Evolutionary conservation across 2,113 vertebrate genomes (phyloP).

Genomic region (Pseudonaja textilis): DNA sequence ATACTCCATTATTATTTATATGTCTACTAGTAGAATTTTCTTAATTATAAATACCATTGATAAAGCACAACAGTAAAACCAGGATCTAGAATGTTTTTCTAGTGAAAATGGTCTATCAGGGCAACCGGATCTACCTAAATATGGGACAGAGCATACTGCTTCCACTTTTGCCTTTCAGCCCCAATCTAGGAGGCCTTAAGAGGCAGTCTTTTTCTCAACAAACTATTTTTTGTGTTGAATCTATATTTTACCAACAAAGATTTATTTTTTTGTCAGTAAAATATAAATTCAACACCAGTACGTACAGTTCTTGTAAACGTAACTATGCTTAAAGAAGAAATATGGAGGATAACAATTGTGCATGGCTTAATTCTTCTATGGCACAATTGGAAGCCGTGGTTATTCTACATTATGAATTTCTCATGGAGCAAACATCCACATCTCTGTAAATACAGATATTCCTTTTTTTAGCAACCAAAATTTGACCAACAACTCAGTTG

Average conservation of each 20-base stretch:
- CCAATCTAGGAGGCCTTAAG: too few species aligned
- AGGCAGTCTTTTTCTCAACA: too few species aligned
- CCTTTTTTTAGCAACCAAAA: neutral
- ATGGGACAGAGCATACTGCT: too few species aligned
- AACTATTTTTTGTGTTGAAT: too few species aligned
- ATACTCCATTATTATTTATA: neutral
- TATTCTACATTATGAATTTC: neutral
- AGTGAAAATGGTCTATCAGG: too few species aligned
- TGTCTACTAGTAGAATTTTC: neutral
- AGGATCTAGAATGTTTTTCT: neutral
- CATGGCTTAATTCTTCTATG: neutral
- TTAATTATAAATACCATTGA: neutral
- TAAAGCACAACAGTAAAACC: neutral
- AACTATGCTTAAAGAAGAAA: neutral
- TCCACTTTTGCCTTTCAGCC: too few species aligned
- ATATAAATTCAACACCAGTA: neutral
- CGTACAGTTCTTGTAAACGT: neutral
- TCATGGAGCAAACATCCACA: neutral
- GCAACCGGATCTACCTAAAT: too few species aligned
- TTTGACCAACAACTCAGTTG: neutral
- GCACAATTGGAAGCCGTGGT: neutral
- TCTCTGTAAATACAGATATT: neutral
- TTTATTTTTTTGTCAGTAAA: too few species aligned
- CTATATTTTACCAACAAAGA: too few species aligned
- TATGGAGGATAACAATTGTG: neutral